Conservation (phyloP, 2,113 vertebrate species). For the Agelaius tricolor region DNA sequence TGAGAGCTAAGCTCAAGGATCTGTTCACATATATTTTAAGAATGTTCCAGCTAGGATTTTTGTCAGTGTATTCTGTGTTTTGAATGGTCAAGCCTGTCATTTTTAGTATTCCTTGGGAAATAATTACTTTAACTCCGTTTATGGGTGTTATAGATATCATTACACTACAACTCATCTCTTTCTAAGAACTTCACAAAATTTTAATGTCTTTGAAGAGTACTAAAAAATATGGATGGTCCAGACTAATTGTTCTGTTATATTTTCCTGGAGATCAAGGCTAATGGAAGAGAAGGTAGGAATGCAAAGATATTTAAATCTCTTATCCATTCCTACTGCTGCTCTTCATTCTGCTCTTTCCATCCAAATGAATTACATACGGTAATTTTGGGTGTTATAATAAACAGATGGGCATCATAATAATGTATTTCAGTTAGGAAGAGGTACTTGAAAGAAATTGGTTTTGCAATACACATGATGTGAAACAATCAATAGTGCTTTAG, state of each 20-base stretch:
- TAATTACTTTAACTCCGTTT: not conserved
- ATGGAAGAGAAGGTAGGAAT: not conserved
- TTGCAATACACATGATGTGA: conserved; percentile 88
- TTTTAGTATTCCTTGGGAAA: not conserved
- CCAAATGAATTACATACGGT: conserved; percentile 50
- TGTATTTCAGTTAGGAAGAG: conserved; percentile 83
- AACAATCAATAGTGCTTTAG: conserved; percentile 87
- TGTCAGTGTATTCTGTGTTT: not conserved
- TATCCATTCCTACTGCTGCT: not conserved
- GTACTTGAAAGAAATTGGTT: conserved; percentile 87
- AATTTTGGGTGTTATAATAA: conserved; percentile 74
- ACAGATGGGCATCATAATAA: conserved; percentile 76
- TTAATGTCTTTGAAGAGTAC: not conserved
- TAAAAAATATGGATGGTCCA: rapidly evolving
- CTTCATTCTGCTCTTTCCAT: conserved; percentile 40
- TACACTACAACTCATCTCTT: not conserved
- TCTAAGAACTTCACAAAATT: not conserved
- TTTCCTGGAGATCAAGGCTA: not conserved
- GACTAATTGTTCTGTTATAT: too few relatives aligned
- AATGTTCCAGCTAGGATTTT: not conserved
- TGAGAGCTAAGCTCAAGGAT: not conserved
- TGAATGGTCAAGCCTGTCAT: not conserved
- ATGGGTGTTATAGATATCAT: not conserved
- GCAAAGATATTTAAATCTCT: not conserved
- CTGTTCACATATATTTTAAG: not conserved